Evolutionary conservation across 2,113 vertebrate genomes (phyloP), one percentile per base, ranked within the genome.

Genomic region (Paramormyrops kingsleyae): DNA sequence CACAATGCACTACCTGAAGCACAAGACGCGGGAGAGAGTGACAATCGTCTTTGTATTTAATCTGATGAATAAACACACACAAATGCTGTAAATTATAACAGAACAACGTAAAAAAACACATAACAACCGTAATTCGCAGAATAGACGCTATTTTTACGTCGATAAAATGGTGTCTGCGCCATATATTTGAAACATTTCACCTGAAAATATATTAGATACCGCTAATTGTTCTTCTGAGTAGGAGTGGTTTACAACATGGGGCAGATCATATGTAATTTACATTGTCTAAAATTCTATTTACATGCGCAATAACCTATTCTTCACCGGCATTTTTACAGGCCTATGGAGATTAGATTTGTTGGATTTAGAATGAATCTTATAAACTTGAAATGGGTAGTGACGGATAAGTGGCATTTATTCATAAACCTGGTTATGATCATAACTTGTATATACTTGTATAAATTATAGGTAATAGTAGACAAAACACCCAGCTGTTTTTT

Each of bases 21-120:
- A 85, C 56, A 31, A 44, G 27, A 84, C 52, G 77, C 50, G 24
- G 70, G 59, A 39, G 52, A 39, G 56, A 27, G 44, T 24, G 87
- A 77, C 62, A 66, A 66, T 70, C 39, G 24, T 89, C 13, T 15
- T 89, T 77, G 47, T 21, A 89, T 89, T 89, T 83, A 85, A 62
- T 59, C 35, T 62, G 35, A 84, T 85, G 47, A 89, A 86, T 70
- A 42, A 47, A 59, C 12, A 89, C 56, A 84, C 80, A 87, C 35
- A 77, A n/a, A 49, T 90, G 74, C 66, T 49, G 59, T 3, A 39
- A 70, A 90, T 19, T 52, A 77, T 3, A 77, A 87, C 2, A 42
- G 70, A 19, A 39, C 74, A 83, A 70, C 66, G 24, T 83, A 39
- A 87, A 77, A 52, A 21, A 15, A 80, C 5, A 80, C 35, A 80